Base-by-base conservation (phyloP, 2,797 vertebrate genomes). In the Dryobates pubescens region DNA sequence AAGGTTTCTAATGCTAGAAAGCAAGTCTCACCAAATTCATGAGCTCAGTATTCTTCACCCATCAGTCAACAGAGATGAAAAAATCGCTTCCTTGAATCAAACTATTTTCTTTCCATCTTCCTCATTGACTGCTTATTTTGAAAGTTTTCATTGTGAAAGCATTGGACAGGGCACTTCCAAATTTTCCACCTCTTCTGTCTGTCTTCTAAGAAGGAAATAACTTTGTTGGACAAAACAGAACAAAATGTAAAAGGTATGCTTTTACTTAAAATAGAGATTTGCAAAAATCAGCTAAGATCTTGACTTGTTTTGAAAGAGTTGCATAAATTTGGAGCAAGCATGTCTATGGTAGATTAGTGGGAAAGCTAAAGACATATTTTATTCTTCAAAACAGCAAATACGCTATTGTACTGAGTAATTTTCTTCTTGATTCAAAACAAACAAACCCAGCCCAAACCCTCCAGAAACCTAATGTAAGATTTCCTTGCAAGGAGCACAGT, bases 1-100 rank as follows among this genome's bases (percentile, higher is more conserved):
- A 67, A 86, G 72, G 38, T 58, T 94, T 89, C 70, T 53, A 81
- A 43, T 92, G 63, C 73, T 82, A 20, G 19, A 90, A 87, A 78
- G 51, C 65, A 87, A 86, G 32, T 85, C 34, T 58, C 8, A 81
- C 27, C 73, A 81, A 83, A 93, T 64, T 68, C 9, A 29, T 49
- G 73, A 67, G 38, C 63, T 92, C 41, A 16, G 3, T 83, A 24
- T 82, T 90, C 62, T 67, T 90, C 7, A 49, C 43, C 36, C 2
- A 0, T 77, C 57, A 75, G 43, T 78, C 59, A 85, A 6, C 1
- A 51, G 30, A 38, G 38, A 17, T 10, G 9, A 17, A 53, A 47
- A 38, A 75, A 82, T 70, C 65, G 47, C 53, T 61, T 45, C 30
- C 51, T 27, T 56, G 17, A 81, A 43, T 5, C 30, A 67, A 75